Evolutionary conservation across 2,113 vertebrate genomes (phyloP).

Genomic region (Dinomys branickii): DNA sequence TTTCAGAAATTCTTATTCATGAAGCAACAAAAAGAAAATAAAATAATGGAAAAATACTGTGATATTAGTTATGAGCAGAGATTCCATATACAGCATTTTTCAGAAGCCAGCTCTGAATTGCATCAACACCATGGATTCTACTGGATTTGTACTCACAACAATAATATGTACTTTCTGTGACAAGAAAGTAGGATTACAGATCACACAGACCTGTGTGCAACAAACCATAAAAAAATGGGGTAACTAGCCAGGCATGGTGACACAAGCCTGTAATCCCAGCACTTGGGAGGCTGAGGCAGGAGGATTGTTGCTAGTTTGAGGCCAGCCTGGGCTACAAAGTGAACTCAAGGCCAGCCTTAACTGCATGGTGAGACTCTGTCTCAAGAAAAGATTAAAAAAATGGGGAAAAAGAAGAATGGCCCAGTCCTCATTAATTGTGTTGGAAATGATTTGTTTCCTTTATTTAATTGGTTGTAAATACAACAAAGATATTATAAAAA

Average conservation of each 20-base stretch:
- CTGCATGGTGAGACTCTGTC: no score
- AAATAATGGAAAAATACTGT: neutral
- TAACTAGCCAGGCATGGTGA: neutral
- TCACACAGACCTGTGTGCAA: neutral
- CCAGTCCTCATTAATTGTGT: neutral
- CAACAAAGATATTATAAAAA: neutral
- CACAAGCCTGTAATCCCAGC: no score
- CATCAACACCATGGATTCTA: neutral
- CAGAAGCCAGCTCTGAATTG: neutral
- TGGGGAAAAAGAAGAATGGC: neutral
- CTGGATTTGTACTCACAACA: no score
- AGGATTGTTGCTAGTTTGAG: no score
- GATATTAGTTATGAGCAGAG: neutral
- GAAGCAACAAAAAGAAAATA: neutral
- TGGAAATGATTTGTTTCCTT: neutral
- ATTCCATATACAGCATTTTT: neutral
- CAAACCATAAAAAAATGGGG: neutral
- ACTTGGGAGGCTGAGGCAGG: no score
- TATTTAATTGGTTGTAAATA: neutral
- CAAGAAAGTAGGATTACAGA: neutral
- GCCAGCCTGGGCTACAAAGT: no score
- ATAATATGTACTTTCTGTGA: neutral
- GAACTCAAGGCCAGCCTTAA: no score
- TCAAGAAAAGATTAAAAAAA: no score
- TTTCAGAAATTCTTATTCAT: neutral